These are phyloP conservation scores for Frankliniella fusca DNA, from an alignment of 2,888 invertebrate species.

Conservation along the genomic window DNA sequence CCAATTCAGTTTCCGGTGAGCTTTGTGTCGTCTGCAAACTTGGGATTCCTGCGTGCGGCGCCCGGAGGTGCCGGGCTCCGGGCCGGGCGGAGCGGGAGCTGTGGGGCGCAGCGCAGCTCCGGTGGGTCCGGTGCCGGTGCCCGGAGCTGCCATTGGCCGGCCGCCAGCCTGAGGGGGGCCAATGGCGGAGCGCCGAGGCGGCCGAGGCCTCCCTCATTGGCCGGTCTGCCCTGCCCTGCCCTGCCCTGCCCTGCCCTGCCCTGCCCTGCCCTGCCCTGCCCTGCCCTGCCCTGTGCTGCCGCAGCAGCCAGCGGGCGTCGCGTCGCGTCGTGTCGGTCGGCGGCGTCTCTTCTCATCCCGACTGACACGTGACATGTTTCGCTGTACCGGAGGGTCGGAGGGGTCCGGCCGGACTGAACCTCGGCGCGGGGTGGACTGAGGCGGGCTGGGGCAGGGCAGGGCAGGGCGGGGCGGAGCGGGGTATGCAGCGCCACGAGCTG, in stretches of 20 bases:
- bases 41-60: background rate
- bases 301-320: background rate
- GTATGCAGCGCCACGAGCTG: too few species aligned
- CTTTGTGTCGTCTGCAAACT: background rate
- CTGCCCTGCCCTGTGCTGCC: background rate
- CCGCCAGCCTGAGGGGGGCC: too few species aligned
- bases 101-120: background rate
- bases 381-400: background rate
- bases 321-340: background rate
- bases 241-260: background rate
- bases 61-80: background rate
- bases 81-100: background rate
- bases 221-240: background rate
- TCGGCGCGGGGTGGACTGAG: background rate
- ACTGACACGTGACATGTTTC: background rate
- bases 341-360: background rate
- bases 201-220: too few species aligned
- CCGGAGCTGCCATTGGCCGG: too few species aligned
- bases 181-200: too few species aligned
- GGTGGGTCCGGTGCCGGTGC: background rate
- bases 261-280: background rate
- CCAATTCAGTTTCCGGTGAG: background rate
- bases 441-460: background rate
- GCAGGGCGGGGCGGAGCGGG: background rate
- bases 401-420: background rate